Evolutionary conservation across 2,113 vertebrate genomes (phyloP).

Genomic region (Ammodytes dubius): DNA sequence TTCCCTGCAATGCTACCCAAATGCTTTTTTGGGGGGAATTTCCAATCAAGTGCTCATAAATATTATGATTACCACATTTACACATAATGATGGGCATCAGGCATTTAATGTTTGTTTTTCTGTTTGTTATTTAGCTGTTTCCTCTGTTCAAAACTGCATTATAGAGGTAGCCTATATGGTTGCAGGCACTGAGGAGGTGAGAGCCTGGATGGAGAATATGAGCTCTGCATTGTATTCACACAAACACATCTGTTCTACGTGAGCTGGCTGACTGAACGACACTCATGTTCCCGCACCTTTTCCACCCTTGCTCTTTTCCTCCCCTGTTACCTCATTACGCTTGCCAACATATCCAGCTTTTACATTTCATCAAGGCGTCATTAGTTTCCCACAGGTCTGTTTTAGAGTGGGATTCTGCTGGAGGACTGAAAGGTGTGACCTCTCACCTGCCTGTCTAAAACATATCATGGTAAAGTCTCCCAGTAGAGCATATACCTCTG

Average conservation of each 20-base stretch:
- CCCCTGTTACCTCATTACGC: constrained; percentile 33
- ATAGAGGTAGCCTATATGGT: background rate
- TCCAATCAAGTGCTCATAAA: background rate
- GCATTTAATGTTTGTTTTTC: background rate
- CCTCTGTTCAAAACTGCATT: background rate
- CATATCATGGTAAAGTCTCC: constrained; percentile 37
- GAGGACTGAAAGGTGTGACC: constrained; percentile 12
- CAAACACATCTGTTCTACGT: background rate
- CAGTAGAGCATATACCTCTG: constrained; percentile 10
- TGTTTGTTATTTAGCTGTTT: background rate
- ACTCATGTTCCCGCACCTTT: constrained; percentile 2
- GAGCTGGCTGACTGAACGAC: constrained; percentile 21
- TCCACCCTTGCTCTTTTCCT: constrained; percentile 11
- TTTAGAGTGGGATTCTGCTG: constrained; percentile 3
- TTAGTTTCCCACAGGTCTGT: constrained; percentile 34
- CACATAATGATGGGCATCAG: background rate
- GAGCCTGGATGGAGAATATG: constrained; percentile 1
- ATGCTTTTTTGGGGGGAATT: background rate
- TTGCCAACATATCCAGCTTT: constrained; percentile 30
- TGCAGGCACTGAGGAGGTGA: background rate
- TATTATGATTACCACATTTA: background rate
- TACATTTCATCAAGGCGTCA: constrained; percentile 22
- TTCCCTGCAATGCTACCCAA: background rate
- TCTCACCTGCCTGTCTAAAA: constrained; percentile 45
- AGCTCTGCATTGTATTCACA: constrained; percentile 5